phyloP scores from a whole-genome alignment of 1,140 invertebrate species.

The Zaprionus kolodkinae region DNA sequence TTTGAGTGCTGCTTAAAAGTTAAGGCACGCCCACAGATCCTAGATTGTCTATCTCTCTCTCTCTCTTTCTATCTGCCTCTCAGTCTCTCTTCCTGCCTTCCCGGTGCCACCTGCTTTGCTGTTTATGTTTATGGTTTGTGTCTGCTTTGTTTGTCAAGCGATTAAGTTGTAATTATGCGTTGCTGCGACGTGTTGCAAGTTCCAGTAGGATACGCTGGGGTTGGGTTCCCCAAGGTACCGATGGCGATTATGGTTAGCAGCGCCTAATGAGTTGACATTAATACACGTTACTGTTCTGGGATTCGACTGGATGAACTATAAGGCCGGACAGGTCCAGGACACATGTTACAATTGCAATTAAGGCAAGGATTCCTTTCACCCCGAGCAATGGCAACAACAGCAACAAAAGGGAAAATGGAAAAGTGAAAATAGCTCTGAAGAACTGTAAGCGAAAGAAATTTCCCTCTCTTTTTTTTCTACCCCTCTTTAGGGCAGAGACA shows the following conservation, averaged over 20 bases:
- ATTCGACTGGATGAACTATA: constrained; percentile 23
- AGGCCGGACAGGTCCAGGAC: constrained; percentile 6
- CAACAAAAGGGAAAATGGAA: not conserved
- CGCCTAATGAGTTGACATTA: constrained; percentile 76
- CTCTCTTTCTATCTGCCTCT: not conserved
- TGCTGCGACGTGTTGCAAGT: constrained; percentile 67
- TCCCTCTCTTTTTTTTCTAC: not conserved
- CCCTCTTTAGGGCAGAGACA: not conserved
- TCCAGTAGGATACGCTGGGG: not conserved
- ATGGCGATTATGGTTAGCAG: constrained; percentile 63
- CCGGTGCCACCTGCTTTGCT: constrained; percentile 48
- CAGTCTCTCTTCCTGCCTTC: no score
- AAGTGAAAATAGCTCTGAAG: not conserved
- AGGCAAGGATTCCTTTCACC: constrained; percentile 13
- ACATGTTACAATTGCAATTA: constrained; percentile 47
- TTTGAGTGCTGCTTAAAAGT: constrained; percentile 70
- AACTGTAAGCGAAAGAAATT: constrained; percentile 15
- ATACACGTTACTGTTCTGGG: constrained; percentile 36
- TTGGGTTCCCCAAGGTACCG: constrained; percentile 34
- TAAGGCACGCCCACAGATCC: constrained; percentile 48
- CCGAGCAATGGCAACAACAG: not conserved
- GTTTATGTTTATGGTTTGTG: constrained; percentile 68
- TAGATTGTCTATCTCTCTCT: constrained; percentile 12
- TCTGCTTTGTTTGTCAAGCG: constrained; percentile 78
- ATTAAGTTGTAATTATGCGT: constrained; percentile 81